Base-by-base conservation (phyloP, 2,888 invertebrate species). In the Drosophila incognita region DNA sequence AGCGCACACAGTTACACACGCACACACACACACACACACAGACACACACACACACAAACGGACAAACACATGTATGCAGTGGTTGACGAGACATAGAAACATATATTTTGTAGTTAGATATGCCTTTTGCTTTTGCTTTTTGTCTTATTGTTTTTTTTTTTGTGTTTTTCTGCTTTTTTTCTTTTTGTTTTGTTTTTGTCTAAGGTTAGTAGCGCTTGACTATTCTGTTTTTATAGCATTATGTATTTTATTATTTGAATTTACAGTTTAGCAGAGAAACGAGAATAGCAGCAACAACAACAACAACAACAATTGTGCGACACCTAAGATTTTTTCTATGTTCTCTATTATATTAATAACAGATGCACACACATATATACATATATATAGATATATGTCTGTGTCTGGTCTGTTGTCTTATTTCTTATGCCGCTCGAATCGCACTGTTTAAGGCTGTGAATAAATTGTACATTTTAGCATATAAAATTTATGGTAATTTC, bases 251-350 rank as follows among this genome's bases (percentile, higher is more conserved):
- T 83, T 74, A 83, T 81, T 79, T 75, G 71, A 83, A 91, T 86
- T 91, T 90, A 90, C 91, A 89, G 91, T 90, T 91, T 76, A 79
- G 60, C 56, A 54, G 57, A 36, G 11, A 54, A 24, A 54, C 69
- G 62, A 52, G 60, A 81, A 63, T 51, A 72, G 24, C 71, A 66
- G 51, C 33, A 62, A 65, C 64, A 74, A 68, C 36, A 53, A 64
- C 36, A 52, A 64, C 69, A 69, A 79, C 46, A 64, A 35, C 69
- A 56, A 54, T 68, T 57, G 79, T 54, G 79, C 61, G 79, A 79
- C 70, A 76, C 66, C 81, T 74, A 79, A 81, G 71, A 72, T 72
- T 62, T 73, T 74, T 79, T 79, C 73, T 79, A 70, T 80, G 66
- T 56, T 57, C 69, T 67, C 61, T 66, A 67, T 58, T 71, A 68